Base-by-base conservation (phyloP, 2,113 vertebrate species). In the Gorsachius goisagi region DNA sequence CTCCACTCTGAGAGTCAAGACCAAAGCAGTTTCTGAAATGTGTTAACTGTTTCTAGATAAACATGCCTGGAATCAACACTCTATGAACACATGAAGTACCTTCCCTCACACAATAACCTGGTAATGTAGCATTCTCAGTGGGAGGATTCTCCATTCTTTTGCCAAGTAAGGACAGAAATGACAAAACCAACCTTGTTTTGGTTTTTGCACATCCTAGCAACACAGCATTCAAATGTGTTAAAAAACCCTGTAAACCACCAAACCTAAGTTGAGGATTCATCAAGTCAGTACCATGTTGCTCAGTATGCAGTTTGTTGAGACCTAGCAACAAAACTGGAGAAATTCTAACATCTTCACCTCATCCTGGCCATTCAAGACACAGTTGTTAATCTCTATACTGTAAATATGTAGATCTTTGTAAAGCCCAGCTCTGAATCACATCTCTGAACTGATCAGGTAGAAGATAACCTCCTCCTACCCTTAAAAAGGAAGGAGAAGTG, bases 111-210 rank as follows among this genome's bases (percentile, higher is more conserved):
- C n/a, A 88, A 45, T 39, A 64, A 47, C 21, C 13, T 30, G 15
- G 5, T 21, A 35, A 85, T 0, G 7, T 1, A 52, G 41, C 41
- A 44, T 45, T 69, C 62, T 37, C 13, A 2, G 16, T 2, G 3
- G 22, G 20, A 32, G 15, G 11, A 66, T 77, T 86, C 75, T 62
- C 55, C 17, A 69, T 41, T 64, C 41, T 85, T 88, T 83, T n/a
- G 55, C 9, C 41, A 88, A 15, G 23, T 64, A 60, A 72, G 37
- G 73, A 44, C 6, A 76, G 27, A 94, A 92, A 83, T 0, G 3
- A 45, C 5, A 60, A 85, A 84, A 50, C 2, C 5, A 58, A 53
- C 6, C 22, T 47, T 58, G 41, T 39, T 4, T 0, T 10, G 12
- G 6, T 0, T 73, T 82, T 74, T 71, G 39, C 39, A 68, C 22